Evolutionary conservation across 2,888 invertebrate species (phyloP).

Genomic region (Caenorhabditis sulstoni): DNA sequence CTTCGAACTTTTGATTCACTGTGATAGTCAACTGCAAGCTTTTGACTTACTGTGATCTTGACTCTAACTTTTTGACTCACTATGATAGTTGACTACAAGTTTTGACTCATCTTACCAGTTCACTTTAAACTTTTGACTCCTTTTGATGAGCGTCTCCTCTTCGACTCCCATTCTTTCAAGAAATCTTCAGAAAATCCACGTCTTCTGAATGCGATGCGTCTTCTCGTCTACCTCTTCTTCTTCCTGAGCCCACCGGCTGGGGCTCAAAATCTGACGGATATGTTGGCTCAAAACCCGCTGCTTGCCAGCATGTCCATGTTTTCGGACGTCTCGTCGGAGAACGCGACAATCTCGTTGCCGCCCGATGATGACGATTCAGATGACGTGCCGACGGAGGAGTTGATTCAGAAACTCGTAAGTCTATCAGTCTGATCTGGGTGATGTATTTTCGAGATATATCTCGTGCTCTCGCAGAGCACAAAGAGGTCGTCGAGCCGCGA

Average conservation of each 20-base stretch:
- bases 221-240: conserved; percentile 36
- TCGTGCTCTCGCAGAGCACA: conserved; percentile 25
- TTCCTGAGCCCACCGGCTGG: conserved; percentile 31
- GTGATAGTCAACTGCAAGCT: no score
- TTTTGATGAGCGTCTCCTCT: no score
- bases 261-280: conserved; percentile 40
- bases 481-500: conserved; percentile 33
- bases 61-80: no score
- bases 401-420: conserved; percentile 28
- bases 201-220: no score
- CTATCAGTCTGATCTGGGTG: not conserved
- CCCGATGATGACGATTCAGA: conserved; percentile 18
- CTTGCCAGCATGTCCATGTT: conserved; percentile 54
- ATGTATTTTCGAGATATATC: conserved; percentile 1
- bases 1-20: no score
- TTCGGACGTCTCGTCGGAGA: conserved; percentile 12
- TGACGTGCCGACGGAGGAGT: conserved; percentile 6
- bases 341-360: conserved; percentile 35
- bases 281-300: conserved; percentile 41
- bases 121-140: no score
- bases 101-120: no score
- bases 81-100: no score
- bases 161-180: no score
- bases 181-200: no score
- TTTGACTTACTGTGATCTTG: no score